Percentiles rank a stretch among this genome's conserved stretches.
phyloP scores from a whole-genome alignment of 1,140 invertebrate genomes.

The Apis laboriosa region DNA sequence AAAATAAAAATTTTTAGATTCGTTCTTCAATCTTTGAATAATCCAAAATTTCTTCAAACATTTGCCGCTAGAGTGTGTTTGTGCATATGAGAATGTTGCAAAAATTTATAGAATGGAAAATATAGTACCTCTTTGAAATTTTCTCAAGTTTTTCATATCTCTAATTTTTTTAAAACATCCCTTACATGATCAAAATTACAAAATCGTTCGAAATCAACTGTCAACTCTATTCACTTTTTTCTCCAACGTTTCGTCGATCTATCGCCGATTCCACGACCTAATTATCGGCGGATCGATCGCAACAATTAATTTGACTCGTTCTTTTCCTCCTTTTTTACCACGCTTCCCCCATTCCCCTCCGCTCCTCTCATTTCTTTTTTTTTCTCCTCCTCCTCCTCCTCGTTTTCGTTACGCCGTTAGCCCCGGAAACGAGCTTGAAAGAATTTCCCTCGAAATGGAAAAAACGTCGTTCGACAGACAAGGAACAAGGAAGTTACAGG shows the following conservation, averaged over 20 bases:
- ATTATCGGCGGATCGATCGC: conserved; percentile 46
- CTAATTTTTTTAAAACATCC: too few relatives aligned
- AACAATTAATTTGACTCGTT: conserved; percentile 36
- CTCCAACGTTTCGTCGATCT: not conserved
- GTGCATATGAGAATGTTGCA: too few relatives aligned
- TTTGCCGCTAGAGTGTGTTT: too few relatives aligned
- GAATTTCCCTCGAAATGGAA: conserved; percentile 25
- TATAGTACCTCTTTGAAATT: too few relatives aligned
- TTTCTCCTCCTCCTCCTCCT: not conserved
- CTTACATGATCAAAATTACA: too few relatives aligned
- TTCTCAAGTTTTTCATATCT: too few relatives aligned
- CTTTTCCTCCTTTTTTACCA: not conserved
- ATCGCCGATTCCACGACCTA: conserved; percentile 41
- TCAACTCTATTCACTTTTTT: not conserved
- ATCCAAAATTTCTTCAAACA: too few relatives aligned
- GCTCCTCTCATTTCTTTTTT: too few relatives aligned
- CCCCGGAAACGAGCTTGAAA: conserved; percentile 11
- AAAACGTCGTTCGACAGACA: conserved; percentile 6
- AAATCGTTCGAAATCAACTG: not conserved
- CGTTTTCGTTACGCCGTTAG: not conserved
- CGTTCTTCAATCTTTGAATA: too few relatives aligned
- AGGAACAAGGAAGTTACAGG: conserved; percentile 4
- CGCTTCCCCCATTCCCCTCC: too few relatives aligned
- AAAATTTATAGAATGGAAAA: too few relatives aligned
- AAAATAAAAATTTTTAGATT: too few relatives aligned